Conservation (phyloP, 2,888 invertebrate genomes). For the Pseudanteris insignis region DNA sequence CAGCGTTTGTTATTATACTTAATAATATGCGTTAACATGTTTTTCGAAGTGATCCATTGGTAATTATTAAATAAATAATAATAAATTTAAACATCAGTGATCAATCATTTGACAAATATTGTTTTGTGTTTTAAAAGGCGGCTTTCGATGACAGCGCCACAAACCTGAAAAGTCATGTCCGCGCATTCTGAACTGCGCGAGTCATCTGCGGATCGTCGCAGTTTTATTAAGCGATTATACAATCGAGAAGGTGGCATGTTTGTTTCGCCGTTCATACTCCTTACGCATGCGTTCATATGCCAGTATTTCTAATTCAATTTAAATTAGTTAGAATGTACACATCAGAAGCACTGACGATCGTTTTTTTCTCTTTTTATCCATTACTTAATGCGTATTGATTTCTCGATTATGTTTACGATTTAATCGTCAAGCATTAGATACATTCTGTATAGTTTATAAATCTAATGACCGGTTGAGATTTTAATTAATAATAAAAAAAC, state of each 20-base stretch:
- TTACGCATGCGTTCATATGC: slow-evolving; percentile 12
- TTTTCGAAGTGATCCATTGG: too few species aligned
- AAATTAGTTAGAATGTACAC: neutral
- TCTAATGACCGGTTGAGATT: too few species aligned
- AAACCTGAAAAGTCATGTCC: slow-evolving; percentile 48
- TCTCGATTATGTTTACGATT: too few species aligned
- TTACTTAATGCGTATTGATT: neutral
- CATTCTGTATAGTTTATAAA: neutral
- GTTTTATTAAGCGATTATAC: slow-evolving; percentile 54
- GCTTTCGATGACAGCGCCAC: slow-evolving; percentile 43
- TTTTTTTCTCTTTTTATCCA: neutral
- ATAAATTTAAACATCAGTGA: too few species aligned
- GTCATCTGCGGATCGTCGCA: slow-evolving; percentile 63
- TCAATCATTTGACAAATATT: too few species aligned
- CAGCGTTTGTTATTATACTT: too few species aligned
- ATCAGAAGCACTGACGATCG: neutral
- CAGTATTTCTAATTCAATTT: neutral
- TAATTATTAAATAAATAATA: too few species aligned
- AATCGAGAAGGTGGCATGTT: slow-evolving; percentile 20
- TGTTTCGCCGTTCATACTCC: slow-evolving; percentile 17
- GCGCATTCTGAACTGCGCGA: slow-evolving; percentile 60
- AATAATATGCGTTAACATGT: too few species aligned
- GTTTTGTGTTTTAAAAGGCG: neutral
- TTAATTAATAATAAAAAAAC: too few species aligned
- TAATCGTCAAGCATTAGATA: neutral